phyloP scores from a whole-genome alignment of 2,797 vertebrate species.

The Protonibea diacanthus region DNA sequence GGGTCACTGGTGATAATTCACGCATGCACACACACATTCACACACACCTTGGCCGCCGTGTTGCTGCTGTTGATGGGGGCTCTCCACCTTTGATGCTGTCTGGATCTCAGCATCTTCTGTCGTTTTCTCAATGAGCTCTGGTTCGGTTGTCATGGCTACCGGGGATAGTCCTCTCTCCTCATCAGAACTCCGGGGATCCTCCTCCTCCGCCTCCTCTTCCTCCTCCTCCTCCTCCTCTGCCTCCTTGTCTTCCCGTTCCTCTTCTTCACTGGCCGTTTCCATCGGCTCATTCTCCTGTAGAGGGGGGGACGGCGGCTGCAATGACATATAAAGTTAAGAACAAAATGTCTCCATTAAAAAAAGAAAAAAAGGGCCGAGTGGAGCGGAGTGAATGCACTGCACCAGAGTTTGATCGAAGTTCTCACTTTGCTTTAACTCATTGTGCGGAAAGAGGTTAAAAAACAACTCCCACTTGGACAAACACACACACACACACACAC shows the following conservation, averaged over 20 bases:
- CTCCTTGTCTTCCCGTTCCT: conserved; percentile 72
- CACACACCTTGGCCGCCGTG: conserved; percentile 50
- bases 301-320: conserved; percentile 43
- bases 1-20: neutral
- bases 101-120: conserved; percentile 64
- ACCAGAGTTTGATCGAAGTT: conserved; percentile 31
- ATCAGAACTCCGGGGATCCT: conserved; percentile 71
- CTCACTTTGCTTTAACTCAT: neutral
- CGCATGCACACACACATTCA: neutral
- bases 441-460: neutral
- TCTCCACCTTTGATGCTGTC: conserved; percentile 54
- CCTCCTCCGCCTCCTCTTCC: conserved; percentile 68
- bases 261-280: conserved; percentile 70
- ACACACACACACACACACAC: neutral
- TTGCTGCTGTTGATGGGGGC: conserved; percentile 42
- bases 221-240: conserved; percentile 71
- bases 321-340: conserved; percentile 28
- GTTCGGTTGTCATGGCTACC: conserved; percentile 74
- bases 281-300: conserved; percentile 55
- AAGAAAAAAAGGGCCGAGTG: no score
- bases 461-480: conserved; percentile 16
- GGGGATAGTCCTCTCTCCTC: conserved; percentile 60
- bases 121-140: conserved; percentile 56
- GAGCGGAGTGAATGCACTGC: neutral
- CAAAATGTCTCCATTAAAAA: neutral